Percentiles rank a stretch among this genome's conserved stretches.
Conservation (phyloP, 2,888 invertebrate genomes). For the Elegia similella region DNA sequence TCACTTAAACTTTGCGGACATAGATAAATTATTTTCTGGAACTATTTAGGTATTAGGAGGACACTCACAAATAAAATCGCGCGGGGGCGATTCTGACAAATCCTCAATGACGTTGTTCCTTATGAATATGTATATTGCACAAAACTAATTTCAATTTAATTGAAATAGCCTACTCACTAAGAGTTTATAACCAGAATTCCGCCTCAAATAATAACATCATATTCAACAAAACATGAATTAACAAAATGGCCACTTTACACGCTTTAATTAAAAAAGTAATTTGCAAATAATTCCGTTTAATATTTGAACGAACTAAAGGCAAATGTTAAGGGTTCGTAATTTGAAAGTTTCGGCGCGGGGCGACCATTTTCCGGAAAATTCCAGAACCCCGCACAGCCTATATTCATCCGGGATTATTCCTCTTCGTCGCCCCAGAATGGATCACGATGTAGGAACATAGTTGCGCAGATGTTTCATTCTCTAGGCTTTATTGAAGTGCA, state of each 20-base stretch:
- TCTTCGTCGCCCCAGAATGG: conserved; percentile 27
- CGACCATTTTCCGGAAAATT: conserved; percentile 55
- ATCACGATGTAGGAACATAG: conserved; percentile 17
- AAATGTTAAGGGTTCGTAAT: conserved; percentile 44
- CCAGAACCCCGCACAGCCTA: conserved; percentile 43
- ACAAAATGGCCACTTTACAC: conserved; percentile 18
- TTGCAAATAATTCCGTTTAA: conserved; percentile 44
- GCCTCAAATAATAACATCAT: background rate
- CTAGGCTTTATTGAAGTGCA: background rate
- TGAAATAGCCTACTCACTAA: background rate
- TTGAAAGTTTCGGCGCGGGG: conserved; percentile 48
- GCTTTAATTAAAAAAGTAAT: conserved; percentile 48
- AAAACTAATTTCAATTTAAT: background rate
- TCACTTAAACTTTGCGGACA: too few relatives aligned
- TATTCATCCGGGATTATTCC: conserved; percentile 43
- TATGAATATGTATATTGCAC: background rate
- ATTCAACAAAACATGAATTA: conserved; percentile 9
- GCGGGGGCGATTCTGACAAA: too few relatives aligned
- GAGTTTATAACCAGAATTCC: background rate
- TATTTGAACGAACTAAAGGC: conserved; percentile 47
- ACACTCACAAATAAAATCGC: too few relatives aligned
- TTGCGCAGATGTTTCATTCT: background rate
- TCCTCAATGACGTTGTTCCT: too few relatives aligned
- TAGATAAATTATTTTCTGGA: too few relatives aligned
- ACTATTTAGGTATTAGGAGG: too few relatives aligned